phyloP scores from a whole-genome alignment of 2,113 vertebrate genomes.

The Lanius collurio region DNA sequence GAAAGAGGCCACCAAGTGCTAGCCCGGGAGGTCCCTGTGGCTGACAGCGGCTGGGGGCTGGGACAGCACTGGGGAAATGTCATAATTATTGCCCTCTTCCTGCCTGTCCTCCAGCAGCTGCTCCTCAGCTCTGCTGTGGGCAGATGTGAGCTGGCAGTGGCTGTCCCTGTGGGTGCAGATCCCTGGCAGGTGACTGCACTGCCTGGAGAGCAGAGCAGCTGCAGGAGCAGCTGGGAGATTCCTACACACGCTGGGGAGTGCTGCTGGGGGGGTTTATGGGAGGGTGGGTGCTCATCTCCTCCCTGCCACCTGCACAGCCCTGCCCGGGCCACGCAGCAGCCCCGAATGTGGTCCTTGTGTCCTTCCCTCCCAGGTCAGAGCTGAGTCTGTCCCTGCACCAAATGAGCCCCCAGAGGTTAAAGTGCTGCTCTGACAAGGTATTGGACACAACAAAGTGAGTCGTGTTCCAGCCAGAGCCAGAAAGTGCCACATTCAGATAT shows the following conservation, averaged over 20 bases:
- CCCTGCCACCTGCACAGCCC: background rate
- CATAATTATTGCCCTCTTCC: fast-evolving
- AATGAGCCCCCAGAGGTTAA: background rate
- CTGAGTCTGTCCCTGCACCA: background rate
- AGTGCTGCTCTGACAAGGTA: background rate
- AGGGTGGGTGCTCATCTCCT: background rate
- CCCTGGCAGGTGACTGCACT: background rate
- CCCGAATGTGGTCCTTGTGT: background rate
- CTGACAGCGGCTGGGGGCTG: background rate
- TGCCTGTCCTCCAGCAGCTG: background rate
- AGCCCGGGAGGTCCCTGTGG: background rate
- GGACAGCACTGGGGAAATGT: background rate
- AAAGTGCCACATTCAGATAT: background rate
- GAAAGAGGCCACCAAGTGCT: background rate
- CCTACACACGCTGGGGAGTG: too few species aligned
- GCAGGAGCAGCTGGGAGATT: background rate
- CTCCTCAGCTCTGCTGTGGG: background rate
- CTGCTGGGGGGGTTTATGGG: background rate
- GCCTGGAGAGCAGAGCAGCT: background rate
- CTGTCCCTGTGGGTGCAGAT: background rate
- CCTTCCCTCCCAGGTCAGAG: fast-evolving
- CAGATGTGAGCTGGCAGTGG: background rate
- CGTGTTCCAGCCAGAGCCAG: background rate
- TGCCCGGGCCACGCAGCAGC: fast-evolving
- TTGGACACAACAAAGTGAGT: background rate